Conservation (phyloP, 2,797 vertebrate species). For the Limosa lapponica region DNA sequence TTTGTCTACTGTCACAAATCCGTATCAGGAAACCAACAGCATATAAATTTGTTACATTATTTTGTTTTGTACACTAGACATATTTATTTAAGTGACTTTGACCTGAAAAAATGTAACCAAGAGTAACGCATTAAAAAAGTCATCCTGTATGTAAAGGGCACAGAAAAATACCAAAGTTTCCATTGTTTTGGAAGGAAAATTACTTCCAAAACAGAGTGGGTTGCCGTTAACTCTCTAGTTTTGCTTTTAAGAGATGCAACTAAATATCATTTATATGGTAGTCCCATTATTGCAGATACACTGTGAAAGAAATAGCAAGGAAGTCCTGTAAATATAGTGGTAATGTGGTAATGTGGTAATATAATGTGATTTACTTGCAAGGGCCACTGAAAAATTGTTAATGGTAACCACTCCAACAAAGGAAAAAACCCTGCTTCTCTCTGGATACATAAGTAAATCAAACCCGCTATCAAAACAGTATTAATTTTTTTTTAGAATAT, state of each 20-base stretch:
- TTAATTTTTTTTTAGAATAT: background rate
- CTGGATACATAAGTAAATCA: background rate
- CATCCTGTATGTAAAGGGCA: background rate
- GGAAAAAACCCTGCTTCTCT: background rate
- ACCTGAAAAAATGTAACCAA: background rate
- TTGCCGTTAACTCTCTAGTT: background rate
- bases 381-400: background rate
- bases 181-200: background rate
- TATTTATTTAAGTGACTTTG: conserved; percentile 26
- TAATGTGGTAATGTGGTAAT: background rate
- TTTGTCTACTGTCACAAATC: conserved; percentile 4
- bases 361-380: background rate
- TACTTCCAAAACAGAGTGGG: background rate
- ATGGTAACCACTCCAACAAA: background rate
- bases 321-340: background rate
- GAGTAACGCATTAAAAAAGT: background rate
- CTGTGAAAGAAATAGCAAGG: background rate
- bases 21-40: background rate
- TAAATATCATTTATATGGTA: background rate
- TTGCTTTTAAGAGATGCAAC: background rate
- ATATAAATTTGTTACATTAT: background rate
- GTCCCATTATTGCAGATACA: background rate
- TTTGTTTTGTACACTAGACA: background rate
- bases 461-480: background rate
- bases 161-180: background rate